Conservation (phyloP, 2,888 invertebrate genomes). For the Stenichneumon culpator region DNA sequence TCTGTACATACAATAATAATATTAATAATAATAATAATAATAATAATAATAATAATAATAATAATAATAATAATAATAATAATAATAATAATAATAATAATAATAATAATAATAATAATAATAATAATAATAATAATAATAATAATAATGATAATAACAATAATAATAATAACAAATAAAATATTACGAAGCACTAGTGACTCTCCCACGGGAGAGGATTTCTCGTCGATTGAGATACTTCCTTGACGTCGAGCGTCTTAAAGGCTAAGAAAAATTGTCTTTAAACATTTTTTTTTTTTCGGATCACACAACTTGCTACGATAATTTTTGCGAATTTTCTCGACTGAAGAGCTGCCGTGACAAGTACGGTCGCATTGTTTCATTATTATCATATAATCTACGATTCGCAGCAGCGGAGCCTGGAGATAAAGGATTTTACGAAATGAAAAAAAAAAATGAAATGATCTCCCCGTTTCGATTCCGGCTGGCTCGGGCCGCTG, state of each 20-base stretch:
- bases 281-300: constrained; percentile 46
- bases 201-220: constrained; percentile 63
- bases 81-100: constrained; percentile 62
- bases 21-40: constrained; percentile 53
- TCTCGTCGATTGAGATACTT: constrained; percentile 79
- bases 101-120: constrained; percentile 63
- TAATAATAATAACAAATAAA: constrained; percentile 65
- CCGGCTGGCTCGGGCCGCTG: constrained; percentile 80
- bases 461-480: constrained; percentile 47
- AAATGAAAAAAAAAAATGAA: constrained; percentile 1
- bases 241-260: constrained; percentile 74
- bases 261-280: constrained; percentile 50
- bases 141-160: constrained; percentile 52
- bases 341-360: constrained; percentile 80
- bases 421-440: constrained; percentile 46
- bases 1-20: constrained; percentile 58
- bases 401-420: constrained; percentile 81
- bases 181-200: constrained; percentile 65
- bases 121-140: constrained; percentile 60
- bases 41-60: constrained; percentile 11
- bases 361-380: constrained; percentile 75
- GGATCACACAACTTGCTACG: constrained; percentile 58
- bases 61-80: constrained; percentile 60
- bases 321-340: constrained; percentile 13
- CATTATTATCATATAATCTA: constrained; percentile 43